A percentile compares a stretch with the other conserved stretches of the same genome.
Conservation (phyloP, 2,113 vertebrate genomes). For the Microcebus tavaratra region DNA sequence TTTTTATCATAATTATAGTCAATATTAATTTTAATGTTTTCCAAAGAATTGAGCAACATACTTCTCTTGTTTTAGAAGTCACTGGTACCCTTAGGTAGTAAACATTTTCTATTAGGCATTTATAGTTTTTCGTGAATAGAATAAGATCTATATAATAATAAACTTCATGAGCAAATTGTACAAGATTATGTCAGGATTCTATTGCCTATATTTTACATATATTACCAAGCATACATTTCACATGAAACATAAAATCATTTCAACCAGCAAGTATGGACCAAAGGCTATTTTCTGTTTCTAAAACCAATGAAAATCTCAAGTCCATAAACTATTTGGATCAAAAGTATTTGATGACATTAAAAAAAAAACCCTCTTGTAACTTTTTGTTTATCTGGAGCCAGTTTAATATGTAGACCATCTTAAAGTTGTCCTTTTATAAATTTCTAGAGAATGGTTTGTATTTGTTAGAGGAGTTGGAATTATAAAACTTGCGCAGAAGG, state of each 20-base stretch:
- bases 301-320: not conserved
- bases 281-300: not conserved
- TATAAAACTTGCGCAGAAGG: not conserved
- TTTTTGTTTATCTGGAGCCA: not conserved
- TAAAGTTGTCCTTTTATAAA: too few relatives aligned
- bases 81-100: not conserved
- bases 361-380: not conserved
- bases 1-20: not conserved
- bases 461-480: not conserved
- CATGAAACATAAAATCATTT: not conserved
- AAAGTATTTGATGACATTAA: not conserved
- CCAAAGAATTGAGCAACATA: not conserved
- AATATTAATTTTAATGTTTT: slow-evolving; percentile 29
- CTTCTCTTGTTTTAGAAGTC: not conserved
- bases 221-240: not conserved
- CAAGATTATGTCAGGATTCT: not conserved
- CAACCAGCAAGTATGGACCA: not conserved
- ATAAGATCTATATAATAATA: not conserved
- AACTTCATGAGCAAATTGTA: not conserved
- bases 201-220: not conserved
- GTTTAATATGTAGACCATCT: not conserved
- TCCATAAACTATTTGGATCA: not conserved
- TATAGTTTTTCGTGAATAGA: not conserved
- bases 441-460: not conserved
- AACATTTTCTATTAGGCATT: not conserved